Base-by-base conservation (phyloP, 2,797 vertebrate genomes). In the Choloepus didactylus region DNA sequence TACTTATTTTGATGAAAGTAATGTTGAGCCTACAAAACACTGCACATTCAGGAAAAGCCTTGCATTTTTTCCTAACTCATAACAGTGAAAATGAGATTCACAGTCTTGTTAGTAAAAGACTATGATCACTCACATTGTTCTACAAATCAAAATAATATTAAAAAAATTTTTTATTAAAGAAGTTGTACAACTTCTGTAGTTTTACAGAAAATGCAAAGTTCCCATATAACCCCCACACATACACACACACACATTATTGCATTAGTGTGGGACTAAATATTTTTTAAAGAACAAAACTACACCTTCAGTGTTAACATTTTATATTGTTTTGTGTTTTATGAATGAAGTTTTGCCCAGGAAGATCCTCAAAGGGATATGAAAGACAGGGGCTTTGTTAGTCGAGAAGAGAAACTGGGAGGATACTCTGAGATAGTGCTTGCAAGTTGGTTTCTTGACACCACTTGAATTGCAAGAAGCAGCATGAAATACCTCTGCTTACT, bases 31-130 rank as follows among this genome's bases (percentile, higher is more conserved):
- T 86, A 82, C 56, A 79, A 98, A 95, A 95, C 96, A 95, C 46
- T 25, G 59, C 82, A 73, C 86, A 89, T 49, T 82, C 69, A 87
- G 80, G 94, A 89, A 56, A 73, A 87, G 93, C 56, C n/a, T 97
- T 29, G 23, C n/a, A 6, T 92, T 95, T 94, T 1, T 62, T 54
- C 81, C 87, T 87, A 94, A 72, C 59, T 96, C 87, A 80, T 87
- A 80, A 93, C 96, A 69, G 18, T 90, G 75, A 94, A 94, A 98
- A 97, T 97, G 91, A 97, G 84, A 82, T 95, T 79, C 46, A 64
- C 66, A 93, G 72, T 94, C 91, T 94, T 97, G 88, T 96, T 96
- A 96, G 86, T 95, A 88, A 95, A 93, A 94, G 72, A 84, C 86
- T 95, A 59, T 92, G 56, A 75, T 82, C 89, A 93, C 93, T 95